These are phyloP conservation scores for Exephanes ischioxanthus DNA, from an alignment of 2,888 invertebrate species.

Conservation along the genomic window DNA sequence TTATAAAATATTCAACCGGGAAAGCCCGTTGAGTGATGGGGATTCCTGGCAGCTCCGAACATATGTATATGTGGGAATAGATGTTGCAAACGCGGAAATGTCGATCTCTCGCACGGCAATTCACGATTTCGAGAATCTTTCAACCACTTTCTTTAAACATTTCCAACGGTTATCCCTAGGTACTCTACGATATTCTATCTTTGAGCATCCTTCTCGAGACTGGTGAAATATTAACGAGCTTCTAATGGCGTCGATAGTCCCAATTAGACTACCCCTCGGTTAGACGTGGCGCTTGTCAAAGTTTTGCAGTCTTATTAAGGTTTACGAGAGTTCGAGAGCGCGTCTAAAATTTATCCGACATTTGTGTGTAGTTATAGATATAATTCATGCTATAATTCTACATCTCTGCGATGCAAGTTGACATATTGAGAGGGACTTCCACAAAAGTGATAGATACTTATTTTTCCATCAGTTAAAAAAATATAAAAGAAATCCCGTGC, in stretches of 20 bases:
- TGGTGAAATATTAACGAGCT: constrained; percentile 59
- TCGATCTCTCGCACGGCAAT: constrained; percentile 10
- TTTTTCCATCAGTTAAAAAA: too few species aligned
- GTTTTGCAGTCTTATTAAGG: constrained; percentile 12
- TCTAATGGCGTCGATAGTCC: constrained; percentile 50
- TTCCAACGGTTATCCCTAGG: constrained; percentile 21
- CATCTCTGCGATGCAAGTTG: too few species aligned
- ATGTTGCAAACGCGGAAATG: neutral
- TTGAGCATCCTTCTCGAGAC: neutral
- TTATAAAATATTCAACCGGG: neutral
- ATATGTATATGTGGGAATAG: neutral
- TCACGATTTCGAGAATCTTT: constrained; percentile 41
- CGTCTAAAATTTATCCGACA: neutral
- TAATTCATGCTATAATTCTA: too few species aligned
- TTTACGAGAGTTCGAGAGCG: neutral
- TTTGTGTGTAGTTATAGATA: too few species aligned
- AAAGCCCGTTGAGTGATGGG: constrained; percentile 29
- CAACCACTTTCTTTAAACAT: constrained; percentile 12
- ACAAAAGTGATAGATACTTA: too few species aligned
- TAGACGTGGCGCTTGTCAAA: constrained; percentile 21
- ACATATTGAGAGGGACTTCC: too few species aligned
- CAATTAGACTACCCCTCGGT: constrained; percentile 40
- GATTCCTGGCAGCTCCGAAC: constrained; percentile 4
- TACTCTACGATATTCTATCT: neutral
- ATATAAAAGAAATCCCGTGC: too few species aligned